Base-by-base conservation (phyloP, 2,113 vertebrate genomes). In the Origma solitaria region DNA sequence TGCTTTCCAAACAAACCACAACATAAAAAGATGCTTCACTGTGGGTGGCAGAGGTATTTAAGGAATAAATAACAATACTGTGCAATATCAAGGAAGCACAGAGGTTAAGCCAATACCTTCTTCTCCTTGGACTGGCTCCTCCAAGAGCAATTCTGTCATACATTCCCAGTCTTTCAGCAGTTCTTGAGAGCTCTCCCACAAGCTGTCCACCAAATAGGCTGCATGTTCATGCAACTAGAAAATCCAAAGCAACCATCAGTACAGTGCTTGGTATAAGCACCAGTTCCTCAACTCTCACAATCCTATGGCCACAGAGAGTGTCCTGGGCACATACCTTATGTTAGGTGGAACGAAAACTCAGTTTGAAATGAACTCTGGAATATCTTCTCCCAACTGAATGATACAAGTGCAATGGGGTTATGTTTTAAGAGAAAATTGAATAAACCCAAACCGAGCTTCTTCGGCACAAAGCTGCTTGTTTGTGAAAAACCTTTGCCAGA, bases 141-240 rank as follows among this genome's bases (percentile, higher is more conserved):
- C 99, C 97, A 99, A 96, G 44, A 99, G 98, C 87, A 99, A 97
- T 89, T 99, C 99, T 13, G 99, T 98, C 99, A 99, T 99, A 97
- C 99, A 99, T 97, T 99, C 99, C 99, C 99, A 99, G 97, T 99
- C 99, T 96, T 99, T 99, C 90, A 99, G 97, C 82, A 99, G 98
- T 96, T 99, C 99, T 98, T 99, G 99, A 82, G 99, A 99, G 93
- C 99, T 99, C 95, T 99, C 99, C 99, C 99, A 99, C 95, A 99
- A 97, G 77, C 99, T 99, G 97, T 99, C 99, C 96, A 99, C 99
- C 96, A 99, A 97, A 96, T 99, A 99, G 40, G 99, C 99, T 38
- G 99, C 99, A 69, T 99, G 99, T 95, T 99, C 99, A 20, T 99
- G 99, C 92, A 99, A 98, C 99, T 99, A 89, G 87, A 97, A 98